Evolutionary conservation across 2,113 vertebrate genomes (phyloP), one percentile per base, ranked within the genome.

Genomic region (Globicephala melas): DNA sequence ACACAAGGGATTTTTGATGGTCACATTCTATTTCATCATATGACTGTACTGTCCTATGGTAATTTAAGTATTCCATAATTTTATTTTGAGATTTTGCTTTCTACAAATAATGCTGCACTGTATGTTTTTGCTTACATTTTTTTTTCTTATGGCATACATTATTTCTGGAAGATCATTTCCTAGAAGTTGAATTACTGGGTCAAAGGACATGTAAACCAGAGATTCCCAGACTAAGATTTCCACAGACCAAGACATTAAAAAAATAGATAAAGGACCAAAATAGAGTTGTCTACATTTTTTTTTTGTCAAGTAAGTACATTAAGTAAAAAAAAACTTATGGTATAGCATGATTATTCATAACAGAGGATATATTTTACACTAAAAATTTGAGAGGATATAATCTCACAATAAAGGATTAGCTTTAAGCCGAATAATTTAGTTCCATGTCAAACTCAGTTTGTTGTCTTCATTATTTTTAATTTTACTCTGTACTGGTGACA

Each of bases 91-190:
- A 76, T 74, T 65, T 95, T 58, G 11, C 36, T 47, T 55, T 95
- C 33, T 44, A 28, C 10, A 82, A 44, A 80, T 76, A 62, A 74
- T 41, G 13, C 25, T 6, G 11, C 1, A n/a, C 10, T 71, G 18
- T 31, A 5, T 55, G 55, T 41, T 79, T 86, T 82, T 90, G 62
- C 55, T 87, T 90, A 25, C 67, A 62, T 21, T 74, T 63, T 71
- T 15, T 44, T 88, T 70, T 62, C 58, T 38, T 93, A 60, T 28
- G 23, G 47, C 31, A 68, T 26, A 82, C 13, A 44, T 89, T 77
- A 68, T 94, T 91, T 91, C 73, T 28, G 17, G 50, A 93, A 15
- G 14, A 65, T 76, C 33, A 80, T 96, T 96, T 97, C 90, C 73
- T 89, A 73, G 28, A 95, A 89, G 20, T 74, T 79, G 58, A 86